Evolutionary conservation across 2,113 vertebrate genomes (phyloP).

Genomic region (Rallus limicola): DNA sequence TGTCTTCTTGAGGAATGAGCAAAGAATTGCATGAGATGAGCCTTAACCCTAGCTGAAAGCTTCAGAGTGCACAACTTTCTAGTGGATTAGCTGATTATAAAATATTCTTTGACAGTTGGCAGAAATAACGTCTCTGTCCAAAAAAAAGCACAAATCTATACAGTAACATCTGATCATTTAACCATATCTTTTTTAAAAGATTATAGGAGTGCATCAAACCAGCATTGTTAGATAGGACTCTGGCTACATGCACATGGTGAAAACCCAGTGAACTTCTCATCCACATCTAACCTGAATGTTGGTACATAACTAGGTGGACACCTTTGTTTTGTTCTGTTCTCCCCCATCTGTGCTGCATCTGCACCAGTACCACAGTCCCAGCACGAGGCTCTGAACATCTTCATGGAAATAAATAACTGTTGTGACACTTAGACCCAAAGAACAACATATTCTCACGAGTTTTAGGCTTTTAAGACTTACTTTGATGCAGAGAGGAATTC

Average conservation of each 20-base stretch:
- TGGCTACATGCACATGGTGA: background rate
- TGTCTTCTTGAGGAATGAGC: background rate
- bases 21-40: background rate
- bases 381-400: background rate
- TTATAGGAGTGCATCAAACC: background rate
- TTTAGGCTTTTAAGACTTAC: background rate
- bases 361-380: background rate
- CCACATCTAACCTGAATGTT: accelerated
- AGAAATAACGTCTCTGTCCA: background rate
- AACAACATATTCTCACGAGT: background rate
- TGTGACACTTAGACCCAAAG: background rate
- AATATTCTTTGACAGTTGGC: background rate
- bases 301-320: background rate
- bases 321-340: background rate
- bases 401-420: background rate
- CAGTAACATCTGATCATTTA: background rate
- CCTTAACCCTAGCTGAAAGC: background rate
- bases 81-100: background rate
- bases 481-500: background rate
- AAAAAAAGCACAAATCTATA: background rate
- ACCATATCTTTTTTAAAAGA: background rate
- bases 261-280: background rate
- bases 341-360: background rate
- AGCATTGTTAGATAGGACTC: background rate
- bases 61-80: background rate